A percentile compares a stretch with the other conserved stretches of the same genome.
Conservation (phyloP, 2,113 vertebrate species). For the Cygnus atratus region DNA sequence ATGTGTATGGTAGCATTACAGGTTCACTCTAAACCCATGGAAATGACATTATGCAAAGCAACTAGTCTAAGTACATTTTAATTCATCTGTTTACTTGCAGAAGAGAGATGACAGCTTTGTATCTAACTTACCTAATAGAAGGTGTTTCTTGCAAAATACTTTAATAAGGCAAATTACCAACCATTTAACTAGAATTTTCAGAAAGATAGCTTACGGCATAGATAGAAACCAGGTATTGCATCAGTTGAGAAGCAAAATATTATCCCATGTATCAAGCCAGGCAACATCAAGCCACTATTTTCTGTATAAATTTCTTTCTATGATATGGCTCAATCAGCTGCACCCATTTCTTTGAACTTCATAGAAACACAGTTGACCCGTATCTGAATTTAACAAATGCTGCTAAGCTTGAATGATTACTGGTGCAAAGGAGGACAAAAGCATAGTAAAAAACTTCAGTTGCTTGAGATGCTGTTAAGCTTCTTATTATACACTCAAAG, state of each 20-base stretch:
- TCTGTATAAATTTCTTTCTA: background rate
- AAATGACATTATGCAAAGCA: background rate
- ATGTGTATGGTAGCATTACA: background rate
- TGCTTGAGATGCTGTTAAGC: background rate
- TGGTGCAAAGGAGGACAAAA: slow-evolving; percentile 32
- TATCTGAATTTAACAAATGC: slow-evolving; percentile 10
- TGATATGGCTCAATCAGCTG: background rate
- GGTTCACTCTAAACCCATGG: background rate
- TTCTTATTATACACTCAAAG: background rate
- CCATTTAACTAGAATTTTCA: background rate
- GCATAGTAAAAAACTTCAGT: slow-evolving; percentile 12
- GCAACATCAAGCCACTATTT: background rate
- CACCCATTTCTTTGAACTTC: slow-evolving; percentile 19
- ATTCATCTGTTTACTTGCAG: background rate
- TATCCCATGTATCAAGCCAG: background rate
- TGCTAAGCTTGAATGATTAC: slow-evolving; percentile 31
- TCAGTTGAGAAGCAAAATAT: background rate
- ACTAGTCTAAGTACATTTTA: background rate
- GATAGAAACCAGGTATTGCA: background rate
- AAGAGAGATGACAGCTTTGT: background rate
- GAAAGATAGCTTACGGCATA: background rate
- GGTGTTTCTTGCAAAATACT: background rate
- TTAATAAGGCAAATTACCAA: background rate
- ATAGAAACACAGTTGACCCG: background rate
- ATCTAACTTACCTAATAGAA: background rate